A percentile compares a stretch with the other conserved stretches of the same genome.
These are phyloP conservation scores for Brotogeris chrysoptera DNA, from an alignment of 2,797 vertebrate species.

Conservation along the genomic window DNA sequence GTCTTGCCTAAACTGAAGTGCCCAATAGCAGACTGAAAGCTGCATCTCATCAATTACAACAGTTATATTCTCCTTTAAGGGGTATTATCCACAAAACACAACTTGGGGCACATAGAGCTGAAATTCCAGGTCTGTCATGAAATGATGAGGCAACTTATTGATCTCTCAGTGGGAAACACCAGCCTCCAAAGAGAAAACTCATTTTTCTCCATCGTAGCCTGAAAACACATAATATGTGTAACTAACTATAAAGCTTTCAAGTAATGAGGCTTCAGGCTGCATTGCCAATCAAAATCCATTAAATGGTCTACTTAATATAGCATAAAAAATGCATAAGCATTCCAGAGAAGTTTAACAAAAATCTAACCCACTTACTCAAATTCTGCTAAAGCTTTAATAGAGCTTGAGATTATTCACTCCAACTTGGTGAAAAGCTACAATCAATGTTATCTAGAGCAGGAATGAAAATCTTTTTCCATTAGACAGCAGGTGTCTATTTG, in stretches of 20 bases:
- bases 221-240: conserved; percentile 12
- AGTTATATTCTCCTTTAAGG: background rate
- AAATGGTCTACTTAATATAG: conserved; percentile 32
- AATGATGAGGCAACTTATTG: background rate
- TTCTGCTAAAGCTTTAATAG: background rate
- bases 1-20: background rate
- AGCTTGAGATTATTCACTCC: background rate
- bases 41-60: background rate
- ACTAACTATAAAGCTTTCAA: conserved; percentile 46
- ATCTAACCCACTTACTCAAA: background rate
- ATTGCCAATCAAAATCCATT: conserved; percentile 53
- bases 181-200: conserved; percentile 12
- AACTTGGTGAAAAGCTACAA: background rate
- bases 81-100: background rate
- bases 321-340: background rate
- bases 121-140: background rate
- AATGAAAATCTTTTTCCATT: conserved; percentile 21
- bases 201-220: conserved; percentile 26
- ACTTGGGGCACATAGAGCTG: background rate
- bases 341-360: conserved; percentile 31
- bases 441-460: background rate
- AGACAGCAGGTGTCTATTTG: background rate
- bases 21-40: background rate
- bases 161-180: background rate
- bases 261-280: conserved; percentile 38